phyloP scores from a whole-genome alignment of 1,140 invertebrate genomes.

The Scaptomyza pallida region DNA sequence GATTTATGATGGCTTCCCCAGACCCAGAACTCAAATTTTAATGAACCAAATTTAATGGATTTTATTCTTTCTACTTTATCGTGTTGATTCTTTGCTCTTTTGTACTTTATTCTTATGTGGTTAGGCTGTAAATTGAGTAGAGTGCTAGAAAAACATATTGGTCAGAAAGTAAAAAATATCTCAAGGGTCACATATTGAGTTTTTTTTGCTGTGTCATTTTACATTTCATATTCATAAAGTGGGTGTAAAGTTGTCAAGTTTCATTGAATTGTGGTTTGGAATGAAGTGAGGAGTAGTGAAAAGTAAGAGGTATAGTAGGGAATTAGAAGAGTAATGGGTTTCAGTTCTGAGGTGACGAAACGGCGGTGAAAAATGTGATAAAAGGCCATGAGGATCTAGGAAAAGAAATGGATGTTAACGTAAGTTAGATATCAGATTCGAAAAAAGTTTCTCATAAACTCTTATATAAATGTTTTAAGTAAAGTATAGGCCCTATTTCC shows the following conservation, averaged over 20 bases:
- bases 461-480: too few relatives aligned
- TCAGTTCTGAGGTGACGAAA: too few relatives aligned
- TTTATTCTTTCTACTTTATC: slow-evolving; percentile 4
- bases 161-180: not conserved
- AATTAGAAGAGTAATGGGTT: not conserved
- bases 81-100: not conserved
- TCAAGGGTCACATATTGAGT: slow-evolving; percentile 4
- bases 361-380: too few relatives aligned
- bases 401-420: too few relatives aligned
- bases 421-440: too few relatives aligned
- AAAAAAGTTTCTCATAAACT: too few relatives aligned
- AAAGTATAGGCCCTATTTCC: too few relatives aligned
- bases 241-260: not conserved
- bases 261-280: not conserved
- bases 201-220: not conserved
- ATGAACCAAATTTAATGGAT: slow-evolving; percentile 62
- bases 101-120: not conserved
- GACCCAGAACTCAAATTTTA: slow-evolving; percentile 44
- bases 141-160: not conserved
- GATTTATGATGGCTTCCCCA: slow-evolving; percentile 60
- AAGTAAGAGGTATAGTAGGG: not conserved
- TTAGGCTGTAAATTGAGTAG: not conserved
- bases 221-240: not conserved
- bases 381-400: too few relatives aligned
- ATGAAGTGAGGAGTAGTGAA: not conserved